Evolutionary conservation across 2,113 vertebrate genomes (phyloP).

Genomic region (Spea multiplicata): DNA sequence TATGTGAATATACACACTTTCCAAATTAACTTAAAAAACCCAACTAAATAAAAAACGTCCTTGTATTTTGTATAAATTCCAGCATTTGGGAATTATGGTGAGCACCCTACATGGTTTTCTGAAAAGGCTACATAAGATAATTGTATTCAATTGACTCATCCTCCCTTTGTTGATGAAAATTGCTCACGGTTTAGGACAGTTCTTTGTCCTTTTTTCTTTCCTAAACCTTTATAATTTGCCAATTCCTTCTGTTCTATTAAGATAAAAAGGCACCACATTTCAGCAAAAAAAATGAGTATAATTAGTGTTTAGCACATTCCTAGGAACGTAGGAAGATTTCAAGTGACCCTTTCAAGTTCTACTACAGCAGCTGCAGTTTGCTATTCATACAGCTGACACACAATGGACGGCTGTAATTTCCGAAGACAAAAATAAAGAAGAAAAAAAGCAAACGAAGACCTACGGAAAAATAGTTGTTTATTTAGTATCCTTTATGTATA

Average conservation of each 20-base stretch:
- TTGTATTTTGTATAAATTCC: not conserved
- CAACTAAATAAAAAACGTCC: not conserved
- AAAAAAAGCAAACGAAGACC: not conserved
- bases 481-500: not conserved
- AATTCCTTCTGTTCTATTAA: not conserved
- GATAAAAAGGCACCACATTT: not conserved
- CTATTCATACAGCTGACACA: not conserved
- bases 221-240: not conserved
- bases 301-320: not conserved
- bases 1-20: no score
- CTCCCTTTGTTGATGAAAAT: not conserved
- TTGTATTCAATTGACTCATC: not conserved
- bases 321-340: not conserved
- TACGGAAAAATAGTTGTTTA: not conserved
- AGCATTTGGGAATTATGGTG: not conserved
- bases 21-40: no score
- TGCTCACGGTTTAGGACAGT: not conserved
- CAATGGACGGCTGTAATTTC: not conserved
- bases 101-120: not conserved
- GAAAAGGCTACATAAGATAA: not conserved
- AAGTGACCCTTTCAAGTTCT: not conserved
- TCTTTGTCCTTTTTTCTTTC: not conserved
- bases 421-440: not conserved
- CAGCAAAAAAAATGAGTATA: not conserved
- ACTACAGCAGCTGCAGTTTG: conserved; percentile 25